Evolutionary conservation across 2,797 vertebrate genomes (phyloP).

Genomic region (Carcharodon carcharias): DNA sequence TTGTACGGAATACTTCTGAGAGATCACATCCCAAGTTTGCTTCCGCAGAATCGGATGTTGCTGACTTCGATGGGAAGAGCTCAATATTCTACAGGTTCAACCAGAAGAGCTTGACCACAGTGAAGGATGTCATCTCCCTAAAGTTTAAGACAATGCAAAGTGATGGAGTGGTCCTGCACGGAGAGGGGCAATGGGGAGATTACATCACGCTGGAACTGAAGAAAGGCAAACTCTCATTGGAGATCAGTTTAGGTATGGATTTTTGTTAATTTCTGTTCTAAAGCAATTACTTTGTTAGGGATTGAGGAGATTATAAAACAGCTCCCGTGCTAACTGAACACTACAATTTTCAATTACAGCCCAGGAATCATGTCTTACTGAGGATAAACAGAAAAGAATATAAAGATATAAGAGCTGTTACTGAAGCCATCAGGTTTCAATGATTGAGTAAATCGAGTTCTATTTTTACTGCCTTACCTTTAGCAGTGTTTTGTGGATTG

Average conservation of each 20-base stretch:
- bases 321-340: not conserved
- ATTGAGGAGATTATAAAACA: too few relatives aligned
- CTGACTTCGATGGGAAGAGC: slow-evolving; percentile 75
- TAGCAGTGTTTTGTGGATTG: not conserved
- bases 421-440: not conserved
- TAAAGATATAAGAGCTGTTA: not conserved
- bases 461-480: too few relatives aligned
- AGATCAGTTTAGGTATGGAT: slow-evolving; percentile 71
- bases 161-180: slow-evolving; percentile 73
- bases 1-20: not conserved
- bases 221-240: slow-evolving; percentile 72
- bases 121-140: slow-evolving; percentile 71
- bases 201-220: slow-evolving; percentile 69
- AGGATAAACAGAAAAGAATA: not conserved
- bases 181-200: slow-evolving; percentile 63
- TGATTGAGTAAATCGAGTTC: not conserved
- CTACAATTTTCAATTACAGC: not conserved
- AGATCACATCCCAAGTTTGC: not conserved
- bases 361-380: not conserved
- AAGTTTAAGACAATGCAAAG: slow-evolving; percentile 81
- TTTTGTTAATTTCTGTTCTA: not conserved
- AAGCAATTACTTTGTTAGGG: not conserved
- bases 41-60: slow-evolving; percentile 70
- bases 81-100: slow-evolving; percentile 71
- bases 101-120: slow-evolving; percentile 53